Evolutionary conservation across 2,113 vertebrate genomes (phyloP).

Genomic region (Sander vitreus): DNA sequence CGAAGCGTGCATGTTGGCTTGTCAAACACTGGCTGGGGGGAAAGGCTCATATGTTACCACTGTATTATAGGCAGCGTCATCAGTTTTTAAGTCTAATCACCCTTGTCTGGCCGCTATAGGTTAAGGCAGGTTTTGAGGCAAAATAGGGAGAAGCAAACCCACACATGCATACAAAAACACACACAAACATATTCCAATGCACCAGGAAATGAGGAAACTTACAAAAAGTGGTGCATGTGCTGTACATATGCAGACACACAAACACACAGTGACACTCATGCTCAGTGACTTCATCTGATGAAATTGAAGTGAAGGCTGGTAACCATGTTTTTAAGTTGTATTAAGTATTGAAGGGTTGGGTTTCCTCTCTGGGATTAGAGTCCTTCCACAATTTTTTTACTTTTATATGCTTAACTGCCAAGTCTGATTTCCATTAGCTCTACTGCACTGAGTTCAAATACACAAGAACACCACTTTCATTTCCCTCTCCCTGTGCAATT

Average conservation of each 20-base stretch:
- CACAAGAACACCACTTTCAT: slow-evolving; percentile 2
- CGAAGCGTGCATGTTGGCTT: slow-evolving; percentile 72
- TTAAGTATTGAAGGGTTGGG: slow-evolving; percentile 73
- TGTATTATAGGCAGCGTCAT: slow-evolving; percentile 67
- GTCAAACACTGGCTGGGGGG: slow-evolving; percentile 70
- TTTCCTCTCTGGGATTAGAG: slow-evolving; percentile 58
- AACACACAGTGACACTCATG: not conserved
- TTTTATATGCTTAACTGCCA: slow-evolving; percentile 66
- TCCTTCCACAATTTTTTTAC: slow-evolving; percentile 46
- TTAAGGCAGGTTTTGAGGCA: slow-evolving; percentile 41
- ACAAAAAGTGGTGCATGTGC: not conserved
- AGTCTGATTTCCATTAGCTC: slow-evolving; percentile 54
- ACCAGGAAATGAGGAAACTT: not conserved
- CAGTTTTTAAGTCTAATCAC: slow-evolving; percentile 71
- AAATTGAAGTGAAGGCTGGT: slow-evolving; percentile 73
- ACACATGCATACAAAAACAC: slow-evolving; percentile 27
- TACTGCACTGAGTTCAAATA: slow-evolving; percentile 18
- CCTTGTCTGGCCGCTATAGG: slow-evolving; percentile 25
- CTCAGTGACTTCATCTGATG: slow-evolving; percentile 48
- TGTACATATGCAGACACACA: slow-evolving; percentile 1
- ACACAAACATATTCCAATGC: not conserved
- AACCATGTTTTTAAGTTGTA: slow-evolving; percentile 74
- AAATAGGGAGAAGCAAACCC: slow-evolving; percentile 1
- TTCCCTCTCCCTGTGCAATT: not conserved
- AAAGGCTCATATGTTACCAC: slow-evolving; percentile 61